These are phyloP conservation scores for Plebejus anna DNA, from an alignment of 2,888 invertebrate species.

Conservation along the genomic window DNA sequence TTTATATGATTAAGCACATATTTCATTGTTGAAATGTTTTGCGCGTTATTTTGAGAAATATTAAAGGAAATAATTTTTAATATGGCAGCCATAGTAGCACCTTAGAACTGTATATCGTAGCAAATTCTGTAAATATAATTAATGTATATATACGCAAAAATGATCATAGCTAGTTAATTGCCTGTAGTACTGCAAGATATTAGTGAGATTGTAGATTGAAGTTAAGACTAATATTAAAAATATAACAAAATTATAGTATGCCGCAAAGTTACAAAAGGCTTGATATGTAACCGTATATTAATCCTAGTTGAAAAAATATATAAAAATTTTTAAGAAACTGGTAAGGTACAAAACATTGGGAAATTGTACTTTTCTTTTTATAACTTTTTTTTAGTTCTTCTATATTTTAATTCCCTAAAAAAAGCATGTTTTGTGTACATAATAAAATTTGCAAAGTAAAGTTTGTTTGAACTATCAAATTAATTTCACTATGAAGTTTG, in stretches of 20 bases:
- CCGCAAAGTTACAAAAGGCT: background rate
- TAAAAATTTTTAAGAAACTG: background rate
- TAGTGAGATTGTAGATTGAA: background rate
- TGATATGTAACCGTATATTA: background rate
- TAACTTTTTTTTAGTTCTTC: background rate
- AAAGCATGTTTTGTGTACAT: slow-evolving; percentile 2
- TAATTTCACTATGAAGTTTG: background rate
- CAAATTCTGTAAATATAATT: background rate
- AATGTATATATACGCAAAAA: background rate
- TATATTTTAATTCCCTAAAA: background rate
- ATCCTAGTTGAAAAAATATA: background rate
- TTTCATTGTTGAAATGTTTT: background rate
- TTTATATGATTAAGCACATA: background rate
- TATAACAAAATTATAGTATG: background rate
- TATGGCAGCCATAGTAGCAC: background rate
- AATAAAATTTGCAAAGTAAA: background rate
- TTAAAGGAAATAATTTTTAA: background rate
- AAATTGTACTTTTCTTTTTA: background rate
- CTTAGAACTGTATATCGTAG: background rate
- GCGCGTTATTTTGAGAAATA: background rate
- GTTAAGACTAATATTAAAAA: background rate
- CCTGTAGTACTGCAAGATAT: background rate
- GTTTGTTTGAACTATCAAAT: background rate
- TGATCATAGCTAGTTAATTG: background rate
- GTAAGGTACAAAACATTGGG: background rate